Evolutionary conservation across 2,888 invertebrate genomes (phyloP).

Genomic region (Cephus pulcher): DNA sequence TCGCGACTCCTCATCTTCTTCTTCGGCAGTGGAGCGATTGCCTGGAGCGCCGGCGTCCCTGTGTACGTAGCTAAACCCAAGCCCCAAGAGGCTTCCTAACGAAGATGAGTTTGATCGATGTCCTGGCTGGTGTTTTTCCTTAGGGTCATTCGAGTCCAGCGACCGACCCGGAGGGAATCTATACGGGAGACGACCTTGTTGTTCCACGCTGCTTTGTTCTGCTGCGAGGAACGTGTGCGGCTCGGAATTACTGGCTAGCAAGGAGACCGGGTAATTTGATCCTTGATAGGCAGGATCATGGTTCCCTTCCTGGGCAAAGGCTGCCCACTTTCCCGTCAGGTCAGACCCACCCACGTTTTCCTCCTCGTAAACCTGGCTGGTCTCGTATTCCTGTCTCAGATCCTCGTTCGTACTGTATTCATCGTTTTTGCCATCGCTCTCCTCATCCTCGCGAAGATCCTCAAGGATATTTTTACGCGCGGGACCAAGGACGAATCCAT

Average conservation of each 20-base stretch:
- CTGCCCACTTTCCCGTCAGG: background rate
- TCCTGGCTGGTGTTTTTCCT: background rate
- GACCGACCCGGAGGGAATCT: background rate
- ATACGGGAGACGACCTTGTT: background rate
- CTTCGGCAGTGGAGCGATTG: background rate
- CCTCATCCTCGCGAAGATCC: background rate
- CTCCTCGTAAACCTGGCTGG: background rate
- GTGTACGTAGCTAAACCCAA: background rate
- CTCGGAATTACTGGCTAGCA: background rate
- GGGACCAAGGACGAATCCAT: background rate
- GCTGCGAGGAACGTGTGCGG: background rate
- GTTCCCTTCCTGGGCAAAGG: background rate
- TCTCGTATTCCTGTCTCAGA: background rate
- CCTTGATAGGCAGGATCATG: slow-evolving; percentile 3
- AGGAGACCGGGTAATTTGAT: slow-evolving; percentile 1
- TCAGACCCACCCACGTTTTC: background rate
- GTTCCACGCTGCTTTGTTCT: background rate
- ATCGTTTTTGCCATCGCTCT: background rate
- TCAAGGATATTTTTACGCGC: background rate
- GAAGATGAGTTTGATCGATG: background rate
- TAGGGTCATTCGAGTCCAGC: background rate
- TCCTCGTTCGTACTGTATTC: background rate
- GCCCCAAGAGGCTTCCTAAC: background rate
- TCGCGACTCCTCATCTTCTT: background rate
- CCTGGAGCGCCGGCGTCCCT: background rate